Percentiles rank a stretch among this genome's conserved stretches.
Evolutionary conservation across 30 jellyfish, hydroid and myxozoan genomes (phyloP).

Genomic region (Mastigias papua): DNA sequence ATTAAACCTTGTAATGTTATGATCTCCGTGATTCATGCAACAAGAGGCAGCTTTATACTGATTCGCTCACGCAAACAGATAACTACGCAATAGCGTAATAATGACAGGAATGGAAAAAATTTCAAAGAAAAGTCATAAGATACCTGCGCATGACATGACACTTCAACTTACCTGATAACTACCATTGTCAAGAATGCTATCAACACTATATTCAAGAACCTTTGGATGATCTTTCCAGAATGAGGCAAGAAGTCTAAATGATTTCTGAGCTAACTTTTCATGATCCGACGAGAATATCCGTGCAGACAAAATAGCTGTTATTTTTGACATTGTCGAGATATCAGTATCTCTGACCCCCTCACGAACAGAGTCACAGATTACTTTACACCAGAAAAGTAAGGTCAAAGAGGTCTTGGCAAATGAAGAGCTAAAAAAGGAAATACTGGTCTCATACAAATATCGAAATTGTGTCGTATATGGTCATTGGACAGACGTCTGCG

Average conservation of each 20-base stretch:
- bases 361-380: background rate
- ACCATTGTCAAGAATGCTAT: background rate
- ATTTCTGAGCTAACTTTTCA: constrained; percentile 17
- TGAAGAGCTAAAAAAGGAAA: constrained; percentile 4
- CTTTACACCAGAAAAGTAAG: constrained; percentile 33
- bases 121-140: background rate
- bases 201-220: constrained; percentile 18
- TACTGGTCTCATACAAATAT: too few relatives aligned
- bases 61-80: too few relatives aligned
- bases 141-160: background rate
- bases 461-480: too few relatives aligned
- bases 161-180: constrained; percentile 28
- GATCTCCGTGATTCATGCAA: too few relatives aligned
- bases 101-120: too few relatives aligned
- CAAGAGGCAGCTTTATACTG: too few relatives aligned
- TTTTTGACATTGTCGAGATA: background rate
- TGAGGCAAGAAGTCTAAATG: constrained; percentile 13
- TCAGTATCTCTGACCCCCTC: constrained; percentile 6
- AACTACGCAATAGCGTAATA: too few relatives aligned
- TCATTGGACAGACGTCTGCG: too few relatives aligned
- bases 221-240: constrained; percentile 28
- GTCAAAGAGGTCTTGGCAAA: constrained; percentile 39
- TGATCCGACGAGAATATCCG: constrained; percentile 19
- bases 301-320: constrained; percentile 5
- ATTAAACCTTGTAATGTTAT: too few relatives aligned